Percentiles rank a stretch among this genome's conserved stretches.
Conservation (phyloP, 2,888 invertebrate species). For the Pedicia rivosa region DNA sequence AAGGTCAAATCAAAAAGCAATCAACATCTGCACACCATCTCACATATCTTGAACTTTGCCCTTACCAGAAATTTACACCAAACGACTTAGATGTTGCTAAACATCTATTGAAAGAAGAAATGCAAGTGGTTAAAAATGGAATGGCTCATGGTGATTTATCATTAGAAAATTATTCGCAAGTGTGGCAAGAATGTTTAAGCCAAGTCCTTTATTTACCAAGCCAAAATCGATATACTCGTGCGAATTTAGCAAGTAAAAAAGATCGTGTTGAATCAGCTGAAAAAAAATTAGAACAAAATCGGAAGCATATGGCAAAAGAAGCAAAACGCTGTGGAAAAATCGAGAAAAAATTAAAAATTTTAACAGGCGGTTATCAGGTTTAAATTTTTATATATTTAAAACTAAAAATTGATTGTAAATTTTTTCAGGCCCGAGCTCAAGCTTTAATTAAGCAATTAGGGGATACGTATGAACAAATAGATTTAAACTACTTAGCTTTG, state of each 20-base stretch:
- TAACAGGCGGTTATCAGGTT: slow-evolving; percentile 79
- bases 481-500: slow-evolving; percentile 74
- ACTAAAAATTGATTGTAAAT: slow-evolving; percentile 14
- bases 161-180: slow-evolving; percentile 80
- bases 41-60: slow-evolving; percentile 72
- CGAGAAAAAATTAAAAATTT: slow-evolving; percentile 90
- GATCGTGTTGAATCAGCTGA: slow-evolving; percentile 89
- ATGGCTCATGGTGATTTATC: slow-evolving; percentile 94
- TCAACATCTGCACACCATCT: slow-evolving; percentile 35
- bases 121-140: slow-evolving; percentile 76
- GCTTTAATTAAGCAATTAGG: slow-evolving; percentile 74
- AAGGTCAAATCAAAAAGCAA: slow-evolving; percentile 18
- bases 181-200: slow-evolving; percentile 93
- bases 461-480: slow-evolving; percentile 77
- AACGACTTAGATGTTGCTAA: slow-evolving; percentile 53
- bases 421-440: slow-evolving; percentile 45
- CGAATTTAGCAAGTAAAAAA: slow-evolving; percentile 89
- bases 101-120: slow-evolving; percentile 56
- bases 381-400: slow-evolving; percentile 5
- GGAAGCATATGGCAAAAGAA: slow-evolving; percentile 91
- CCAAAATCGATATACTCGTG: slow-evolving; percentile 84
- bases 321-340: slow-evolving; percentile 94
- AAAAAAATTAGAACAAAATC: slow-evolving; percentile 80
- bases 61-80: slow-evolving; percentile 55
- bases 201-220: slow-evolving; percentile 86